Base-by-base conservation (phyloP, 1,140 invertebrate species). In the Cydia pomonella region DNA sequence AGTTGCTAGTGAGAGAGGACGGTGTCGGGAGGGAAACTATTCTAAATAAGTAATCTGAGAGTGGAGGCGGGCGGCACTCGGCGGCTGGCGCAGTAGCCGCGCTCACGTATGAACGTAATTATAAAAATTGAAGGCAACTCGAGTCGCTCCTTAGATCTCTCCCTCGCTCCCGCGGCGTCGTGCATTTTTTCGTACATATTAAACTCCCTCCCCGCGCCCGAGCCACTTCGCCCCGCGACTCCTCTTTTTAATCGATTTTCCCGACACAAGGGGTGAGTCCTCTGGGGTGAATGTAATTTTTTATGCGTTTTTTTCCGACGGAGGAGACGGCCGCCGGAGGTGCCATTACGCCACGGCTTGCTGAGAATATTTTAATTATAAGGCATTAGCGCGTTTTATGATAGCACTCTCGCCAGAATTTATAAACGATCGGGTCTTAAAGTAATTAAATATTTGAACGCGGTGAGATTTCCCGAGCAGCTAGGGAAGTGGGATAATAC, bases 311-410 rank as follows among this genome's bases (percentile, higher is more conserved):
- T 89, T 93, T 93, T 90, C 85, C 87, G 83, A 83, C 85, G 84
- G 77, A 87, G 86, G 86, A 88, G 87, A 88, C 84, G 86, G 90
- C 88, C 88, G 88, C 90, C 89, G 84, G 85, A 93, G 91, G 89
- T 90, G 93, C 93, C 91, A 93, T 93, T 93, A 93, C 93, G 89
- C 87, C 90, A 93, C 92, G 93, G 90, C 89, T 92, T 92, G 93
- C 93, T 93, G 92, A 93, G 91, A 93, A 93, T 93, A 93, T 93
- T 93, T 93, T 93, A 93, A 93, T 93, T 93, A 93, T 92, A 91
- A 88, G 87, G 90, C 91, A 92, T 92, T 92, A 93, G 88, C 87
- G 88, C 88, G 89, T 91, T 92, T 93, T 93, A 92, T 92, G 90
- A 93, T 91, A 92, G 84, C 91, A 93, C 89, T 93, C 87, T 82